These are phyloP conservation scores for Physeter macrocephalus DNA, from an alignment of 2,113 vertebrate genomes.

Conservation along the genomic window DNA sequence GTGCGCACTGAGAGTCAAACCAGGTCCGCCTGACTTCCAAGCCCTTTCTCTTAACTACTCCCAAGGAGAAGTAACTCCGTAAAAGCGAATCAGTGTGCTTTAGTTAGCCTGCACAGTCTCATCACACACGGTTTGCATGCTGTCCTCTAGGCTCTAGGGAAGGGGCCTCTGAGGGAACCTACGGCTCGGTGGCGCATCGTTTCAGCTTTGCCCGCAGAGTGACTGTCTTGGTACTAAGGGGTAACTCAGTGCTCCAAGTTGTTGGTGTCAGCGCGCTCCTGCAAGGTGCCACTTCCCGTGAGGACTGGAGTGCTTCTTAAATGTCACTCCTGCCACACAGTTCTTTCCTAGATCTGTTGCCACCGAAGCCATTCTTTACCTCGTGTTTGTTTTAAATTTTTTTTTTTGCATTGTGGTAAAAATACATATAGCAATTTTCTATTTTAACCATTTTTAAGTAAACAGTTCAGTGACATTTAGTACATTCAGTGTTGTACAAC, in stretches of 20 bases:
- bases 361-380: not conserved
- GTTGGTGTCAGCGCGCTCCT: not conserved
- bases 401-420: not conserved
- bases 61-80: not conserved
- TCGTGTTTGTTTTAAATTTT: not conserved
- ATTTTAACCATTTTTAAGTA: not conserved
- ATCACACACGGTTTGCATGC: fast-evolving
- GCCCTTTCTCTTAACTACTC: not conserved
- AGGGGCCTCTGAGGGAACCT: not conserved
- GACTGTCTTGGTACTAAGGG: not conserved
- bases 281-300: not conserved
- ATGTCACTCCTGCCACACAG: fast-evolving
- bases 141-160: not conserved
- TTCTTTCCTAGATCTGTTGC: not conserved
- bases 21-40: not conserved
- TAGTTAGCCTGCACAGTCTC: not conserved
- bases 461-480: not conserved
- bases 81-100: not conserved
- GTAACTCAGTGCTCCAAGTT: not conserved
- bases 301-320: not conserved
- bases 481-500: not conserved
- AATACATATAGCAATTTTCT: not conserved
- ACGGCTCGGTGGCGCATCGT: fast-evolving
- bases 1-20: not conserved
- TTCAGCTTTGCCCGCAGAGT: not conserved